Base-by-base conservation (phyloP, 2,113 vertebrate genomes). In the Emydura subglobosa region DNA sequence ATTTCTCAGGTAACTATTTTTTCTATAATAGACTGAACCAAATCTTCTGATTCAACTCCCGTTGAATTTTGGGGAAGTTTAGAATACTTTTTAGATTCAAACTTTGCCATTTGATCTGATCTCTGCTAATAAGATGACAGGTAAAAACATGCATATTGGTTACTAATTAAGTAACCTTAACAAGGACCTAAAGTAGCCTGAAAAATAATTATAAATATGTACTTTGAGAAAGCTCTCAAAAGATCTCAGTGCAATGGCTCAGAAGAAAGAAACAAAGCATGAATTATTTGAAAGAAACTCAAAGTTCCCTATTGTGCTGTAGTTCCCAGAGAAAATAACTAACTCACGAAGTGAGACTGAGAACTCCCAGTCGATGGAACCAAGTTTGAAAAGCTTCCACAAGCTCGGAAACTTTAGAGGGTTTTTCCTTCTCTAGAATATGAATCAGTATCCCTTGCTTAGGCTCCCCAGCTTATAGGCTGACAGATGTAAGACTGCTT, bases 121-220 rank as follows among this genome's bases (percentile, higher is more conserved):
- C 3, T 51, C 25, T 87, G 49, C 27, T 74, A 88, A 79, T 19
- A 83, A 83, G 34, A 3, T 12, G 21, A 25, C 29, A 27, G 27
- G 6, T 6, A 3, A 83, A 83, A 51, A 51, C 14, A 51, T 51
- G 11, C 19, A 85, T 83, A 39, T 92, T 59, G 51, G 8, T 79
- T 54, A 1, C 34, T 89, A 1, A 44, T 9, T 68, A 42, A 16
- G 51, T 44, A 79, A 68, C 17, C 21, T 44, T 84, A 16, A 79
- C 3, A 84, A 1, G 9, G 51, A 74, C 31, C 29, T 91, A 84
- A 87, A 79, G 2, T 82, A 84, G 2, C 13, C 44, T 72, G 21
- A 29, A 89, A 96, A 93, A 91, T 39, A 79, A 68, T 68, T 4
- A 54, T 89, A 85, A 95, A 65, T 79, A 86, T 61, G 29, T 83